phyloP scores from a whole-genome alignment of 2,797 vertebrate species.

The Peromyscus attwateri region DNA sequence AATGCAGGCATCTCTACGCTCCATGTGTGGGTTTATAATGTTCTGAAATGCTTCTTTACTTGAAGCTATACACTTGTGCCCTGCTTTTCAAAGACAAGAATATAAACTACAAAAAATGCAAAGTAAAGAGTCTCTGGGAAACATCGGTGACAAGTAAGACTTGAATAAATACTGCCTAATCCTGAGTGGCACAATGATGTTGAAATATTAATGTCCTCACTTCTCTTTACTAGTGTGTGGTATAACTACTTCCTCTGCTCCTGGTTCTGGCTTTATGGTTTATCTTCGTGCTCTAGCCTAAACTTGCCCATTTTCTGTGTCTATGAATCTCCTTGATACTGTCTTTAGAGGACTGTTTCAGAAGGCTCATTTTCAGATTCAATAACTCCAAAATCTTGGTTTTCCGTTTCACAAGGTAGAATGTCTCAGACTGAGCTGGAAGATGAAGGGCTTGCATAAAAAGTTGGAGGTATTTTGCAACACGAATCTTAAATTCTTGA shows the following conservation, averaged over 20 bases:
- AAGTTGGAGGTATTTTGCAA: neutral
- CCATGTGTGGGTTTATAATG: neutral
- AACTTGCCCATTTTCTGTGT: neutral
- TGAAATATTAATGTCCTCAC: neutral
- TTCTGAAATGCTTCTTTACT: neutral
- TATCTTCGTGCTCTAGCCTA: neutral
- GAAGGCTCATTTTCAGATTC: neutral
- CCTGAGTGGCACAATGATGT: neutral
- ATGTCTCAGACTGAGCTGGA: neutral
- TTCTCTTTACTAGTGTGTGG: neutral
- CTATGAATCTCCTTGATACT: neutral
- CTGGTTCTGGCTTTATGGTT: neutral
- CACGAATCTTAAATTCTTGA: neutral
- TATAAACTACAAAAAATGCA: neutral
- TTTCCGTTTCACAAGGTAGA: neutral
- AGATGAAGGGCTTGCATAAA: neutral
- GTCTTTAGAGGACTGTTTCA: neutral
- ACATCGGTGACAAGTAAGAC: neutral
- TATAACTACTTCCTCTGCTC: neutral
- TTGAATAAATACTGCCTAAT: neutral
- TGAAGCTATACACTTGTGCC: neutral
- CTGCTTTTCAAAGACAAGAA: slow-evolving; percentile 1
- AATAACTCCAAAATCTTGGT: neutral
- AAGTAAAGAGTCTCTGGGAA: neutral
- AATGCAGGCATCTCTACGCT: neutral